Conservation (phyloP, 2,797 vertebrate species). For the Simalia tracyae region DNA sequence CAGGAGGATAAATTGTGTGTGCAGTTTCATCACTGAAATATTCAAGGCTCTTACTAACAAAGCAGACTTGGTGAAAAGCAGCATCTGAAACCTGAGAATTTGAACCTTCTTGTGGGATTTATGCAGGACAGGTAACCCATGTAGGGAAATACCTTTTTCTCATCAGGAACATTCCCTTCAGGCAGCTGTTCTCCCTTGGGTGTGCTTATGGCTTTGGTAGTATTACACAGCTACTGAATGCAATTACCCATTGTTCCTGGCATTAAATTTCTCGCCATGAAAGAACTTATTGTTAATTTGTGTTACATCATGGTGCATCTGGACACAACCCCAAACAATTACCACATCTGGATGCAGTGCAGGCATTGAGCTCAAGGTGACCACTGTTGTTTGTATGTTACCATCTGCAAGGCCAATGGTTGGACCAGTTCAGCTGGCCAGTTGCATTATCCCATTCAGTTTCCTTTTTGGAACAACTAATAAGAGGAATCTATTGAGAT, state of each 20-base stretch:
- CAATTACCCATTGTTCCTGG: background rate
- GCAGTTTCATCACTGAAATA: background rate
- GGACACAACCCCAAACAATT: background rate
- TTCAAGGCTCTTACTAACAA: background rate
- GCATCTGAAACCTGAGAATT: rapidly evolving
- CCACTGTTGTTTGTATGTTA: background rate
- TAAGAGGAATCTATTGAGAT: slow-evolving; percentile 33
- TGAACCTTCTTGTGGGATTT: background rate
- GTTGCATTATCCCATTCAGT: background rate
- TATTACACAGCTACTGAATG: background rate
- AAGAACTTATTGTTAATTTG: background rate
- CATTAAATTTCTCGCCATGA: background rate
- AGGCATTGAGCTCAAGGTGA: background rate
- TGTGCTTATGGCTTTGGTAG: background rate
- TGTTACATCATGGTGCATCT: background rate
- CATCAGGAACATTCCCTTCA: rapidly evolving
- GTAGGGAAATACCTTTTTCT: background rate
- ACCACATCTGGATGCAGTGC: background rate
- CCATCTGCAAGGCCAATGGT: background rate
- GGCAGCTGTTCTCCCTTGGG: background rate
- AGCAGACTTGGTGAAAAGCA: background rate
- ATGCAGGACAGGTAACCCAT: background rate
- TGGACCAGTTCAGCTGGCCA: background rate
- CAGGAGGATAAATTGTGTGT: background rate
- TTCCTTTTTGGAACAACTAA: background rate